A percentile compares a stretch with the other conserved stretches of the same genome.
These are phyloP conservation scores for Eupithecia vulgata DNA, from an alignment of 2,888 invertebrate genomes.

Conservation along the genomic window DNA sequence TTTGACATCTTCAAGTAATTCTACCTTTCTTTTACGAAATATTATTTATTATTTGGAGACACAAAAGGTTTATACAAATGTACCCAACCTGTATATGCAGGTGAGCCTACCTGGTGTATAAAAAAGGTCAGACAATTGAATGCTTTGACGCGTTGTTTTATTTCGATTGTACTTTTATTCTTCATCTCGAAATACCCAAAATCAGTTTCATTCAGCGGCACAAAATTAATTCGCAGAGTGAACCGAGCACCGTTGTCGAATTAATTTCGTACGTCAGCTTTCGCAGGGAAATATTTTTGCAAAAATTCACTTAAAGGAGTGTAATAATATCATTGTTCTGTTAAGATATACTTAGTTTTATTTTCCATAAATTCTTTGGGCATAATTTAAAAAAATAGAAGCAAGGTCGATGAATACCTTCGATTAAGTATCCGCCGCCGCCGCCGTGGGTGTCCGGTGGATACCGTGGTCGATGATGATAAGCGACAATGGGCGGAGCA, in stretches of 20 bases:
- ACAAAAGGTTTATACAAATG: background rate
- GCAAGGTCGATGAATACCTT: too few relatives aligned
- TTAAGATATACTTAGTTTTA: too few relatives aligned
- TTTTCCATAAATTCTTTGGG: too few relatives aligned
- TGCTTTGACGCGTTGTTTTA: background rate
- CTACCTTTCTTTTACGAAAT: background rate
- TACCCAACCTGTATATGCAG: background rate
- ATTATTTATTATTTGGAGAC: background rate
- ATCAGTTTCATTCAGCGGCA: background rate
- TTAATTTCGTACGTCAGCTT: background rate
- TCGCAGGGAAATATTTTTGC: background rate
- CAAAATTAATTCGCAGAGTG: background rate
- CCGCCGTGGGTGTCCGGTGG: too few relatives aligned
- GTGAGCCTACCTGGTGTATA: background rate
- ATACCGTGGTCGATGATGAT: too few relatives aligned
- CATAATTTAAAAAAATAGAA: too few relatives aligned
- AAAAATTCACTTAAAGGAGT: background rate
- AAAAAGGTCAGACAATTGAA: conserved; percentile 2
- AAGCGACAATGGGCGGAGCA: too few relatives aligned
- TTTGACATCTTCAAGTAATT: background rate
- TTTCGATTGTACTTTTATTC: background rate
- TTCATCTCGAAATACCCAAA: background rate
- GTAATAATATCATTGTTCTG: background rate
- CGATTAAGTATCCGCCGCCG: too few relatives aligned
- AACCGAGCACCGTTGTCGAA: background rate